Base-by-base conservation (phyloP, 2,797 vertebrate species). In the Naso thynnoides region DNA sequence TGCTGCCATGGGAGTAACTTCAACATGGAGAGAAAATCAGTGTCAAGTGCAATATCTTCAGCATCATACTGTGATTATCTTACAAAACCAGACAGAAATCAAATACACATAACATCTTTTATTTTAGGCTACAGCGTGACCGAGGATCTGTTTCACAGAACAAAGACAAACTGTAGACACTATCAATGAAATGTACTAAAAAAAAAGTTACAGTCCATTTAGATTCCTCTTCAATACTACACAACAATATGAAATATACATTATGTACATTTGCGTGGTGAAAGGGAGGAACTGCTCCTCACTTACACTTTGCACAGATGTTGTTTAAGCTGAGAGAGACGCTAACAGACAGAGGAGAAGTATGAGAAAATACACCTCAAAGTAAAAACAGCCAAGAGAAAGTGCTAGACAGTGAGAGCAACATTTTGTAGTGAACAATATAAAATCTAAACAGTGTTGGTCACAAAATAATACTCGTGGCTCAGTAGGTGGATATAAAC, bases 251-350 rank as follows among this genome's bases (percentile, higher is more conserved):
- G 50, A 86, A 90, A 89, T 90, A 87, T 90, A 89, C 83, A 91
- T 69, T 87, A 91, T 90, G 55, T 89, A 90, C 86, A 92, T 76
- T 75, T 85, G 57, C 50, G 70, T 59, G 94, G 86, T 78, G 54
- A 66, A 33, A 45, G 65, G 42, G 49, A 62, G 38, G 56, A 79
- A 65, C 31, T 8, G 7, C 45, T 81, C 71, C 80, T 77, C 55
- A 3, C 56, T 47, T 57, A 80, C 66, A 61, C 49, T 55, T 81
- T 39, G 69, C 56, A 84, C 41, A 69, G 61, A 76, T 64, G 21
- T 72, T 49, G 26, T 52, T 64, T 36, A 53, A 9, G 48, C 48
- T 70, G 49, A 76, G 64, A 81, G 58, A 71, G 29, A 49, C 26
- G 58, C 5, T 44, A 62, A 68, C 9, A 38, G 33, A 70, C 53